These are phyloP conservation scores for Myiotriccus ornatus DNA, from an alignment of 2,797 vertebrate genomes.

Conservation along the genomic window DNA sequence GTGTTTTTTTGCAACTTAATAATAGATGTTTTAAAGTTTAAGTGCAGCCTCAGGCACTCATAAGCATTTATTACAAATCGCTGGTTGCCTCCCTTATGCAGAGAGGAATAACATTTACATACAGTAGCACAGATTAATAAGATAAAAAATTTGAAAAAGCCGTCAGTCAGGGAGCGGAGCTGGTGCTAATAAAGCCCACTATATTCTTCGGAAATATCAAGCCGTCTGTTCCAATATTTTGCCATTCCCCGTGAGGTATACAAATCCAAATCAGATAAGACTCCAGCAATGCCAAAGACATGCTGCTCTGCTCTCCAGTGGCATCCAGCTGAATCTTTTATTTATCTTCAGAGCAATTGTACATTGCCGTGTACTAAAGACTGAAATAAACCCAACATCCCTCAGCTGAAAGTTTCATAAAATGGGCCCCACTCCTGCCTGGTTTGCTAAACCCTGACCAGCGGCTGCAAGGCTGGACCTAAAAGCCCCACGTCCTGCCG, in stretches of 20 bases:
- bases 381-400: slow-evolving; percentile 76
- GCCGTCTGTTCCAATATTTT: slow-evolving; percentile 88
- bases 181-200: slow-evolving; percentile 85
- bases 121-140: slow-evolving; percentile 87
- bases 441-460: slow-evolving; percentile 55
- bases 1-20: slow-evolving; percentile 92
- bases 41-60: slow-evolving; percentile 93
- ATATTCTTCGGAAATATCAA: slow-evolving; percentile 88
- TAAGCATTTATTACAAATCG: slow-evolving; percentile 96
- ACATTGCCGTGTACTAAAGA: slow-evolving; percentile 77
- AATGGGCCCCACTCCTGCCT: slow-evolving; percentile 42
- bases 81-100: slow-evolving; percentile 84
- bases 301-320: slow-evolving; percentile 82
- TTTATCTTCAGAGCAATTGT: slow-evolving; percentile 84
- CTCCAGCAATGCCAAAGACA: slow-evolving; percentile 84
- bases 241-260: slow-evolving; percentile 84
- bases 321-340: slow-evolving; percentile 84
- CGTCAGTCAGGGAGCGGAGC: slow-evolving; percentile 82
- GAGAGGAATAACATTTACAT: slow-evolving; percentile 92
- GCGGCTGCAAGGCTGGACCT: slow-evolving; percentile 30
- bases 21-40: slow-evolving; percentile 99
- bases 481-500: slow-evolving; percentile 23
- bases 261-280: slow-evolving; percentile 88
- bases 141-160: slow-evolving; percentile 83
- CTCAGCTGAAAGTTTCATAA: slow-evolving; percentile 78